A percentile compares a stretch with the other conserved stretches of the same genome.
Conservation (phyloP, 2,113 vertebrate species). For the Microtus montanus region DNA sequence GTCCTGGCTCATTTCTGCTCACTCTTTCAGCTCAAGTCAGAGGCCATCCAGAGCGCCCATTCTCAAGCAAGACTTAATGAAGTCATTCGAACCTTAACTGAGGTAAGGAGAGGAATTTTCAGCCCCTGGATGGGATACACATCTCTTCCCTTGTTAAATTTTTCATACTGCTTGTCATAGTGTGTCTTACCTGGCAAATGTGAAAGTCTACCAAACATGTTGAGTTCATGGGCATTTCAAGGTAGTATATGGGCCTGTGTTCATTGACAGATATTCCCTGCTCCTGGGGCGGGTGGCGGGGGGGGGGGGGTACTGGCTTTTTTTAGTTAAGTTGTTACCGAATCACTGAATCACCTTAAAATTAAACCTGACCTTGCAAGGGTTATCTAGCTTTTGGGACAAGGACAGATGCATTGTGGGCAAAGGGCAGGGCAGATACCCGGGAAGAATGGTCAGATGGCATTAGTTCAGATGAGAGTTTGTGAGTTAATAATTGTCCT, state of each 20-base stretch:
- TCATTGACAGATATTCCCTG: not conserved
- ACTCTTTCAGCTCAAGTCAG: slow-evolving; percentile 88
- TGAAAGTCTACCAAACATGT: not conserved
- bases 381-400: not conserved
- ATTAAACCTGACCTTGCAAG: slow-evolving; percentile 32
- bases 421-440: not conserved
- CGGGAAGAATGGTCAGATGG: not conserved
- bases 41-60: slow-evolving; percentile 89
- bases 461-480: not conserved
- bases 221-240: not conserved
- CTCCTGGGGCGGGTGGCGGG: not conserved
- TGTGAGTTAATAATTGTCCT: not conserved
- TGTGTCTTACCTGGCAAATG: slow-evolving; percentile 15
- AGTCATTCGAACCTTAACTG: slow-evolving; percentile 92
- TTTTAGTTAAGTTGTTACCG: not conserved
- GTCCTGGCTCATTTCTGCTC: not conserved
- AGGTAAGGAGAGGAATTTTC: slow-evolving; percentile 85
- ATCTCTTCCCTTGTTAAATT: not conserved
- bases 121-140: not conserved
- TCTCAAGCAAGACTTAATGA: slow-evolving; percentile 93
- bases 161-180: not conserved
- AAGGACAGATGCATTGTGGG: not conserved
- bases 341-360: slow-evolving; percentile 33
- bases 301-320: not conserved
- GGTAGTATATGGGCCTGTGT: not conserved